phyloP scores from a whole-genome alignment of 1,140 invertebrate genomes.

The Papilio aristodemus region DNA sequence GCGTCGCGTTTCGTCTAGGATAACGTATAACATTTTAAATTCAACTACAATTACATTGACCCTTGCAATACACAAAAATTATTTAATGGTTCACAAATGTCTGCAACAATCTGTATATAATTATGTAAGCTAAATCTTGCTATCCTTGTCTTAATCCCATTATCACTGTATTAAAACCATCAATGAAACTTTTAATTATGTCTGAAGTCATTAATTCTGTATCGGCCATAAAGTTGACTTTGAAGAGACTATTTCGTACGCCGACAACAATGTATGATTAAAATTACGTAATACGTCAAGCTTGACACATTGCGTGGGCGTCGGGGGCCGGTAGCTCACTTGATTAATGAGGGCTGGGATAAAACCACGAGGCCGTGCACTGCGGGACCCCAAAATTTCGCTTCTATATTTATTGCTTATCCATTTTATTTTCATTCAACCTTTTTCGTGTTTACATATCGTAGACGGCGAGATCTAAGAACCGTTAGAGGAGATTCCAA shows the following conservation, averaged over 20 bases:
- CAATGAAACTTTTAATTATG: slow-evolving; percentile 3
- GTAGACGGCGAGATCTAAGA: slow-evolving; percentile 2
- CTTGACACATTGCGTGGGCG: slow-evolving; percentile 43
- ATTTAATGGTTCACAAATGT: background rate
- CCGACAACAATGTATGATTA: slow-evolving; percentile 47
- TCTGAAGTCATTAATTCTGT: slow-evolving; percentile 15
- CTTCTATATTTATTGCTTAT: slow-evolving; percentile 66
- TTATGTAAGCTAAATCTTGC: background rate
- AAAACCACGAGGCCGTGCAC: slow-evolving; percentile 47
- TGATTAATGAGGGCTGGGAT: slow-evolving; percentile 44
- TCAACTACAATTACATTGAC: background rate
- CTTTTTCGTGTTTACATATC: slow-evolving; percentile 26
- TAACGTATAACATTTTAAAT: too few relatives aligned
- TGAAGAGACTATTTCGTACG: slow-evolving; percentile 17
- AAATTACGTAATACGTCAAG: slow-evolving; percentile 69
- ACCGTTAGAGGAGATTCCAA: slow-evolving; percentile 14
- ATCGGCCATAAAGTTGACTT: slow-evolving; percentile 23
- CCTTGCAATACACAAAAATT: background rate
- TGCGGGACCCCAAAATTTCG: slow-evolving; percentile 52
- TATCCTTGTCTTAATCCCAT: background rate
- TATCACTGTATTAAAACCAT: slow-evolving; percentile 2
- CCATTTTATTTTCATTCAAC: slow-evolving; percentile 55
- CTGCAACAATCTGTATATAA: background rate
- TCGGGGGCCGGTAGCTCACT: slow-evolving; percentile 37
- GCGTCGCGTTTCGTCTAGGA: too few relatives aligned